phyloP scores from a whole-genome alignment of 2,113 vertebrate species.

The Grus americana region DNA sequence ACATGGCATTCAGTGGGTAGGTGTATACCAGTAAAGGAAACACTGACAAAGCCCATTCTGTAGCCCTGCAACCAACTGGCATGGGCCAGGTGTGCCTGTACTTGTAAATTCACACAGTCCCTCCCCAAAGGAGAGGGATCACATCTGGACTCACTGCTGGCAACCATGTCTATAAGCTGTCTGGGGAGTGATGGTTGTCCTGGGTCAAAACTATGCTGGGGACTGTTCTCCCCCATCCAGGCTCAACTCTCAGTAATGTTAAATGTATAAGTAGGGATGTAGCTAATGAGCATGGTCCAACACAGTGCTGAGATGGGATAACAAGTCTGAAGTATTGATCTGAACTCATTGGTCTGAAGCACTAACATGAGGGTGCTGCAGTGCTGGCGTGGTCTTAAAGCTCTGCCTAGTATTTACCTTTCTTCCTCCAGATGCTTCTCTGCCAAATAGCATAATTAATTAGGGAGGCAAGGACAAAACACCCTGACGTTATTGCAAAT shows the following conservation, averaged over 20 bases:
- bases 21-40: background rate
- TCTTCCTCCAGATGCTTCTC: background rate
- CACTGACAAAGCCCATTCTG: background rate
- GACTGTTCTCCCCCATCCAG: accelerated
- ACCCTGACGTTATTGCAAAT: background rate
- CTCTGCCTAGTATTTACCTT: background rate
- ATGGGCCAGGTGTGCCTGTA: background rate
- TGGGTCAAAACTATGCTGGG: background rate
- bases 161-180: background rate
- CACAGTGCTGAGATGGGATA: background rate
- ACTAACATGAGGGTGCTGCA: background rate
- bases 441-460: background rate
- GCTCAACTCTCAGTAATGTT: background rate
- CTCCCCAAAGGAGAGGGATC: background rate
- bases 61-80: background rate
- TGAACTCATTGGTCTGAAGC: background rate
- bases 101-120: background rate
- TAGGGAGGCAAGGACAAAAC: background rate
- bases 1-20: background rate
- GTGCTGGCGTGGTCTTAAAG: background rate
- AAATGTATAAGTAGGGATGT: background rate
- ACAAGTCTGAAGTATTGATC: background rate
- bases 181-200: background rate
- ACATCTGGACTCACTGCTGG: background rate
- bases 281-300: accelerated